phyloP scores from a whole-genome alignment of 2,113 vertebrate genomes.

The Heterotis niloticus region DNA sequence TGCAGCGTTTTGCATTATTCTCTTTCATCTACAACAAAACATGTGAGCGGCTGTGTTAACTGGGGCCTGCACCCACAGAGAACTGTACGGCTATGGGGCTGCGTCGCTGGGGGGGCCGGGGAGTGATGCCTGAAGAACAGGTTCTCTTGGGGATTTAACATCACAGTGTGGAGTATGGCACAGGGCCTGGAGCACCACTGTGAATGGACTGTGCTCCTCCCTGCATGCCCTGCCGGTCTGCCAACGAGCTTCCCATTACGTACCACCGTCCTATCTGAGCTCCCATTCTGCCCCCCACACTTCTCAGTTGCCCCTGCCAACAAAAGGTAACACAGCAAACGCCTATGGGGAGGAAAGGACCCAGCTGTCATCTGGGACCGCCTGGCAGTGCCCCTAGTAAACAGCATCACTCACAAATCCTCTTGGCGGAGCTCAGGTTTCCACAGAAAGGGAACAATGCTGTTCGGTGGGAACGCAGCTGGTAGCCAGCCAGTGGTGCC shows the following conservation, averaged over 20 bases:
- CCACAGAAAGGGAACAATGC: constrained; percentile 40
- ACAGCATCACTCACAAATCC: constrained; percentile 55
- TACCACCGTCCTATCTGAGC: neutral
- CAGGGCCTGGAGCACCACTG: too few relatives aligned
- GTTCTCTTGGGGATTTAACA: too few relatives aligned
- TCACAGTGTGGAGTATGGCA: too few relatives aligned
- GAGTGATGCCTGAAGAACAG: neutral
- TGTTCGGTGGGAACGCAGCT: too few relatives aligned
- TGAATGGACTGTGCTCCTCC: too few relatives aligned
- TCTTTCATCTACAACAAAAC: constrained; percentile 38
- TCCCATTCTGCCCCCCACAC: constrained; percentile 9
- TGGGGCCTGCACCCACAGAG: constrained; percentile 30
- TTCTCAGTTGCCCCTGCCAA: neutral
- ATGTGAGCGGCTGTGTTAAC: constrained; percentile 30
- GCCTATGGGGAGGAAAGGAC: too few relatives aligned
- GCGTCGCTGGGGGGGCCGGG: neutral
- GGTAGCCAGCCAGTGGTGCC: too few relatives aligned
- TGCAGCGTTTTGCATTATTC: constrained; percentile 38
- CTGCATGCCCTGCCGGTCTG: too few relatives aligned
- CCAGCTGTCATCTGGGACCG: constrained; percentile 23
- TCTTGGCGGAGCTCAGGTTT: constrained; percentile 52
- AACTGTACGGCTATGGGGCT: neutral
- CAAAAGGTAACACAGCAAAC: neutral
- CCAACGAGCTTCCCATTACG: too few relatives aligned
- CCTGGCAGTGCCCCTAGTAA: constrained; percentile 41